Percentiles rank a stretch among this genome's conserved stretches.
Conservation (phyloP, 2,113 vertebrate species). For the Psophia crepitans region DNA sequence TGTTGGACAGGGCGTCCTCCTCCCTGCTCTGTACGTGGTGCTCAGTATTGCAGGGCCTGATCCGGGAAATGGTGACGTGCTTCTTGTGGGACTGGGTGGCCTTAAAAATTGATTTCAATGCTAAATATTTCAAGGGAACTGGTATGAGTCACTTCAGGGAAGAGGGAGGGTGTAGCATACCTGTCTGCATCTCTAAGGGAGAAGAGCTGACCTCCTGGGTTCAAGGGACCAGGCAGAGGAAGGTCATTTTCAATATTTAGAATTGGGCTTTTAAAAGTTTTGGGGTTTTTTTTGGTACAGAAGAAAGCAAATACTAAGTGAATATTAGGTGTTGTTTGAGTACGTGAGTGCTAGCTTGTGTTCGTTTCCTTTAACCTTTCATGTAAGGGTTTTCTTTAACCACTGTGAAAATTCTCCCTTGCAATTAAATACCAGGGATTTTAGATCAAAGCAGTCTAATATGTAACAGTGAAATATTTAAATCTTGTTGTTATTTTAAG, state of each 20-base stretch:
- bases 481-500: not conserved
- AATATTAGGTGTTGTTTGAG: not conserved
- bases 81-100: not conserved
- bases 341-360: not conserved
- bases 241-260: not conserved
- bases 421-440: not conserved
- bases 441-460: not conserved
- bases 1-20: not conserved
- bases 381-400: not conserved
- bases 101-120: not conserved
- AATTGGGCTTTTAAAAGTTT: not conserved
- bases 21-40: fast-evolving
- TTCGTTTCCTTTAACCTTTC: not conserved
- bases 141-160: not conserved
- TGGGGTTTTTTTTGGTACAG: not conserved
- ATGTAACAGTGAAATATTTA: not conserved
- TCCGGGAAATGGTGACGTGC: too few relatives aligned
- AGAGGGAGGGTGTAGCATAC: fast-evolving
- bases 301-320: not conserved
- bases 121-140: not conserved
- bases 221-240: not conserved
- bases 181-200: fast-evolving
- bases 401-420: not conserved
- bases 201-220: not conserved
- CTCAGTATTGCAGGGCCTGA: fast-evolving